Evolutionary conservation across 2,797 vertebrate genomes (phyloP), one percentile per base, ranked within the genome.

Genomic region (Galagoides demidoff): DNA sequence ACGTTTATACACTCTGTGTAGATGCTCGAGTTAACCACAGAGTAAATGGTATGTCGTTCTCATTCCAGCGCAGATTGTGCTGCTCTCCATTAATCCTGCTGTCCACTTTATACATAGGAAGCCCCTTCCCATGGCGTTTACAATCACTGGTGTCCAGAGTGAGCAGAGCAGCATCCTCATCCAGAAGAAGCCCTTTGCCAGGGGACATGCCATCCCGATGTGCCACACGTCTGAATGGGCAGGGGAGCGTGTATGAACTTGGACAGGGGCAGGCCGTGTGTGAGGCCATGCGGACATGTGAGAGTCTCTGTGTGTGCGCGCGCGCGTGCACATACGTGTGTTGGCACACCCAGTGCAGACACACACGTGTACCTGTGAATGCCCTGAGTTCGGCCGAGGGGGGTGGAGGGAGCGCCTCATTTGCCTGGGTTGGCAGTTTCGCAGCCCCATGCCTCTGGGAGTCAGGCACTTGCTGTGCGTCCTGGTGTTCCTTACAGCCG

Each of bases 341-440:
- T 70, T 23, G 2, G 43, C 82, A 57, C 37, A 19, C 57, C 10
- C 8, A 55, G 71, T 1, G 1, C 3, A 17, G 25, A 37, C 63
- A 66, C 78, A 14, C 4, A 0, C 5, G 55, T 31, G 39, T 34
- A 6, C 1, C 13, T 19, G n/a, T 19, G n/a, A 66, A 49, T 55
- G 91, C 34, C 61, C 52, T 10, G 1, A 29, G 39, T 81, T 91
- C 94, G 61, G 55, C 37, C 3, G 34, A 25, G 70, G 31, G 16
- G 12, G 12, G 10, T 25, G 63, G 66, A 22, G 22, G n/a, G 61
- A 70, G 87, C 52, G 37, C 70, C 96, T 98, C 96, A 2, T 97
- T 98, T 98, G 57, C 97, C 98, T 98, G 84, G 98, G 95, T 90
- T 98, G 98, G 98, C 98, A 97, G 98, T 98, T 98, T 97, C 97